Evolutionary conservation across 2,888 invertebrate species (phyloP), one percentile per base, ranked within the genome.

Genomic region (Gandaritis pyraliata): DNA sequence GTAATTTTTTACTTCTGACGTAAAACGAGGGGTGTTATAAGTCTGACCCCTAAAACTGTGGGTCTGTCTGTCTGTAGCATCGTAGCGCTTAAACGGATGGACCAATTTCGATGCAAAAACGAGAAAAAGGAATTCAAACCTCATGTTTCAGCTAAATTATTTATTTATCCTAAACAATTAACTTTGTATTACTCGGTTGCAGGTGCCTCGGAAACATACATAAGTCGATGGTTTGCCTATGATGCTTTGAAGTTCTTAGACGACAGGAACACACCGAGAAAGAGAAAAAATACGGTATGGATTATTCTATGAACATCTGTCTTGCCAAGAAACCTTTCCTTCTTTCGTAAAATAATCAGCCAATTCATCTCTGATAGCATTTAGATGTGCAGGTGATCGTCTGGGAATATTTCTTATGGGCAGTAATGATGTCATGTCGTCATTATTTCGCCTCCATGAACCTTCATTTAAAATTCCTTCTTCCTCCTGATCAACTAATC

Each of bases 201-300:
- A 64, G 64, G 59, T 62, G 48, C 61, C 38, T 58, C 66, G 57
- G 69, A 66, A 33, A 68, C 66, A 63, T 68, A 64, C 68, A 68
- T 33, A 69, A 69, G 69, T 63, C 61, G 62, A 69, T 66, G 66
- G 65, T 69, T 69, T 67, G 65, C 66, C 60, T 69, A 59, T 36
- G 47, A 66, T 64, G 54, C 68, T 54, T 64, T 66, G 50, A 62
- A 64, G 61, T 69, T 66, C 64, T 65, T 69, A 58, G 69, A 64
- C 66, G 61, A 69, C 46, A 48, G 66, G n/a, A 69, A 69, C 66
- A 65, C 36, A 63, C 68, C 61, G 45, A 65, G 57, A 57, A 66
- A 66, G 55, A 61, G 66, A 66, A 50, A 11, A 16, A 50, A 62
- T 38, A 56, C 58, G 55, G 65, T 65, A 62, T 52, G 65, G 38